These are phyloP conservation scores for Gymnopithys bicolor DNA, from an alignment of 2,797 vertebrate genomes.

Conservation along the genomic window DNA sequence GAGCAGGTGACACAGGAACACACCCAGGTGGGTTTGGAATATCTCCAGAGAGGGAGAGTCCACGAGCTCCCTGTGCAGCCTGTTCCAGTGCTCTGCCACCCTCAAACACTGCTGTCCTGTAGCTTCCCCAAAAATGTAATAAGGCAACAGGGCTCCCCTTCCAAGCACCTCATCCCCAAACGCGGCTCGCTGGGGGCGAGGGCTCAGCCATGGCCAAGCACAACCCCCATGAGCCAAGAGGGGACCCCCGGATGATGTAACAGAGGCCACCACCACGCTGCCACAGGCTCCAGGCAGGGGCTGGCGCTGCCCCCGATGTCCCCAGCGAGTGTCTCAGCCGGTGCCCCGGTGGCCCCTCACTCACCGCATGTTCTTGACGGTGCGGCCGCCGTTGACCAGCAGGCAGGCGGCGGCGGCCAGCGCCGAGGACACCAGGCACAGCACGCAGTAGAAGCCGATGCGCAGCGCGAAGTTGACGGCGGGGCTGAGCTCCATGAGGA, in stretches of 20 bases:
- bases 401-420: slow-evolving; percentile 81
- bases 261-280: rapidly evolving
- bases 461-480: slow-evolving; percentile 86
- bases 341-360: neutral
- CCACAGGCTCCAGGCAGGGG: neutral
- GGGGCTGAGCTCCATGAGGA: slow-evolving; percentile 83
- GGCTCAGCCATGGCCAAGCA: rapidly evolving
- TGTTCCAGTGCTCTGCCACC: neutral
- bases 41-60: neutral
- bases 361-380: slow-evolving; percentile 93
- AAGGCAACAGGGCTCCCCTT: too few relatives aligned
- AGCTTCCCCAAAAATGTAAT: neutral
- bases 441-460: slow-evolving; percentile 84
- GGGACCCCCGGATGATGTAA: neutral
- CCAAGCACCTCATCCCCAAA: neutral
- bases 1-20: neutral
- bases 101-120: rapidly evolving
- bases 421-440: slow-evolving; percentile 81
- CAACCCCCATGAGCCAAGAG: neutral
- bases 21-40: neutral
- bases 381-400: slow-evolving; percentile 89
- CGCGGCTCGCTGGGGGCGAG: rapidly evolving
- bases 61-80: neutral
- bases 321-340: too few relatives aligned
- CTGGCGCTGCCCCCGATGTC: neutral